Evolutionary conservation across 2,888 invertebrate genomes (phyloP).

Genomic region (Lissocephala sabroskyi): DNA sequence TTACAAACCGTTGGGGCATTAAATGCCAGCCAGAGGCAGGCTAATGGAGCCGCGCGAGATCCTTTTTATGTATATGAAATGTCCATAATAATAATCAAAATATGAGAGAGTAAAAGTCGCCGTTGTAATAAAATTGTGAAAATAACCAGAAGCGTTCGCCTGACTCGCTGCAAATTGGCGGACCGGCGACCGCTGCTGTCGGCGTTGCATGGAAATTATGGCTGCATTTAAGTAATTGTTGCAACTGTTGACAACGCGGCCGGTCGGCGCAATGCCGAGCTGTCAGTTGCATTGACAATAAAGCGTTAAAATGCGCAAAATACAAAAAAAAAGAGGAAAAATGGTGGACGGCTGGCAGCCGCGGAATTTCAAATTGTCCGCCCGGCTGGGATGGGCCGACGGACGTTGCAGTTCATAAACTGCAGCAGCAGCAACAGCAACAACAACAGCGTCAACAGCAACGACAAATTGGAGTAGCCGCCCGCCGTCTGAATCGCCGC

Average conservation of each 20-base stretch:
- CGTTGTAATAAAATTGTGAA: slow-evolving; percentile 35
- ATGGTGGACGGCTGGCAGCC: slow-evolving; percentile 5
- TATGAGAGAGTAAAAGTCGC: neutral
- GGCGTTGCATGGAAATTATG: slow-evolving; percentile 53
- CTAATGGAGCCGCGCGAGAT: neutral
- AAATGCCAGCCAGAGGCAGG: too few relatives aligned
- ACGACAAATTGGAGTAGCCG: slow-evolving; percentile 43
- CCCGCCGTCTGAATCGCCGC: neutral
- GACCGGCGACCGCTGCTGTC: slow-evolving; percentile 3
- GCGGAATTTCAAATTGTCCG: slow-evolving; percentile 3
- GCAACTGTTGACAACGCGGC: slow-evolving; percentile 53
- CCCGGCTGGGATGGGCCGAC: too few relatives aligned
- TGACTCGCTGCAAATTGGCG: slow-evolving; percentile 28
- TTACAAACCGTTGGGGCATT: too few relatives aligned
- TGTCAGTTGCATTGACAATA: slow-evolving; percentile 49
- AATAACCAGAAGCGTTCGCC: slow-evolving; percentile 37
- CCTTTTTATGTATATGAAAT: too few relatives aligned
- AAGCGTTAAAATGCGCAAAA: slow-evolving; percentile 47
- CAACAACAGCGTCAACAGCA: slow-evolving; percentile 5
- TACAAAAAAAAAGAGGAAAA: slow-evolving; percentile 10
- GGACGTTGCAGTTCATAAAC: slow-evolving; percentile 50
- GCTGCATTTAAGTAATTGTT: slow-evolving; percentile 63
- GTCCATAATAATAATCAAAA: neutral
- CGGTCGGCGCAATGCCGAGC: slow-evolving; percentile 21
- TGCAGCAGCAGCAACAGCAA: slow-evolving; percentile 19